A percentile compares a stretch with the other conserved stretches of the same genome.
Conservation (phyloP, 2,797 vertebrate species). For the Poecilia velifera region DNA sequence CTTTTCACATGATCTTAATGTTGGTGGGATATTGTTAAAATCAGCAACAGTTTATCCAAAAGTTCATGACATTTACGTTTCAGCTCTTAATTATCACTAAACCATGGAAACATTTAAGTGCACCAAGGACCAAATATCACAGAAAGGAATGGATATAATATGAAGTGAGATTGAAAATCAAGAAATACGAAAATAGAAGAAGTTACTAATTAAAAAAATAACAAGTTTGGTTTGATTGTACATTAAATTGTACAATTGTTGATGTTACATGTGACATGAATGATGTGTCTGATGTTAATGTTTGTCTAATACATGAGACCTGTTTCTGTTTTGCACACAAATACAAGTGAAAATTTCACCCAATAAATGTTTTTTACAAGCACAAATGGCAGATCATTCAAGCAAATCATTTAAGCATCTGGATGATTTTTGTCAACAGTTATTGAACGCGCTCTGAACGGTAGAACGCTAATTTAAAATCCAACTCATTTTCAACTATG, state of each 20-base stretch:
- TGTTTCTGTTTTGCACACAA: too few species aligned
- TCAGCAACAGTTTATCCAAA: background rate
- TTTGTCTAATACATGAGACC: background rate
- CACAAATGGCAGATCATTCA: background rate
- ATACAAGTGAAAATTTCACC: background rate
- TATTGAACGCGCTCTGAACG: background rate
- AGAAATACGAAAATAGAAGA: background rate
- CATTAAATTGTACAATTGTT: background rate
- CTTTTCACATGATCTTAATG: conserved; percentile 8
- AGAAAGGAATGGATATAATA: background rate
- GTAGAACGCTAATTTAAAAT: background rate
- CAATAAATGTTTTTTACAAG: too few species aligned
- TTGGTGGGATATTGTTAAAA: background rate
- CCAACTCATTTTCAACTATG: background rate
- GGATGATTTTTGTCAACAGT: background rate
- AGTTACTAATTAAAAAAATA: background rate
- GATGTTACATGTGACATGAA: background rate
- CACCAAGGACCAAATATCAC: background rate
- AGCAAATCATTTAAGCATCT: background rate
- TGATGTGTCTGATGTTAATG: background rate
- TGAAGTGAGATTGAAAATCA: background rate
- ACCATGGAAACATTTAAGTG: background rate
- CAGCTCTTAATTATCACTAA: background rate
- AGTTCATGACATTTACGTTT: background rate
- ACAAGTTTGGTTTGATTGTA: background rate